Evolutionary conservation across 2,113 vertebrate genomes (phyloP).

Genomic region (Uropsilus gracilis): DNA sequence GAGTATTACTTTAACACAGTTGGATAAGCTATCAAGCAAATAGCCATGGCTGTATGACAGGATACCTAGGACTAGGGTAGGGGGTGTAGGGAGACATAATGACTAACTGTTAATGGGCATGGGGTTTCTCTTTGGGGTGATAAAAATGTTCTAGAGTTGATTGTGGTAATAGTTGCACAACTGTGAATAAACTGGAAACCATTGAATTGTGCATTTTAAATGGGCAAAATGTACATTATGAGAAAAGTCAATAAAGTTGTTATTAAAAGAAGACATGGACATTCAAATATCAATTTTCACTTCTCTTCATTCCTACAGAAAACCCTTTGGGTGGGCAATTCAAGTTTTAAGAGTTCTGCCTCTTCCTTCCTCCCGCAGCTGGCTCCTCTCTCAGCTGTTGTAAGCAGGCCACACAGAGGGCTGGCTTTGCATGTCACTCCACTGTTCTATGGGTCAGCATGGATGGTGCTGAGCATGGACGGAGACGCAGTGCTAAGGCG

Average conservation of each 20-base stretch:
- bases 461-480: neutral
- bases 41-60: neutral
- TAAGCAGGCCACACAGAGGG: neutral
- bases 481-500: conserved; percentile 17
- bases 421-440: neutral
- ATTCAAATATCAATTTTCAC: neutral
- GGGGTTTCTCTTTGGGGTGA: neutral
- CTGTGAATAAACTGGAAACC: neutral
- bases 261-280: neutral
- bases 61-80: too few species aligned
- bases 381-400: neutral
- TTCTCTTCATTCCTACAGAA: neutral
- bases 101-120: neutral
- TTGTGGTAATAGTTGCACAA: neutral
- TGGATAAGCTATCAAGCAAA: neutral
- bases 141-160: neutral
- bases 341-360: neutral
- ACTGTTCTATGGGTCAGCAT: neutral
- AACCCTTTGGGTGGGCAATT: neutral
- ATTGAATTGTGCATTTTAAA: neutral
- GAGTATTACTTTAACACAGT: conserved; percentile 40
- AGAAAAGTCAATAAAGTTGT: neutral
- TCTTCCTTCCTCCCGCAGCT: neutral
- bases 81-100: neutral
- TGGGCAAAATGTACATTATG: neutral